phyloP scores from a whole-genome alignment of 2,888 invertebrate genomes.

The Tinea semifulvella region DNA sequence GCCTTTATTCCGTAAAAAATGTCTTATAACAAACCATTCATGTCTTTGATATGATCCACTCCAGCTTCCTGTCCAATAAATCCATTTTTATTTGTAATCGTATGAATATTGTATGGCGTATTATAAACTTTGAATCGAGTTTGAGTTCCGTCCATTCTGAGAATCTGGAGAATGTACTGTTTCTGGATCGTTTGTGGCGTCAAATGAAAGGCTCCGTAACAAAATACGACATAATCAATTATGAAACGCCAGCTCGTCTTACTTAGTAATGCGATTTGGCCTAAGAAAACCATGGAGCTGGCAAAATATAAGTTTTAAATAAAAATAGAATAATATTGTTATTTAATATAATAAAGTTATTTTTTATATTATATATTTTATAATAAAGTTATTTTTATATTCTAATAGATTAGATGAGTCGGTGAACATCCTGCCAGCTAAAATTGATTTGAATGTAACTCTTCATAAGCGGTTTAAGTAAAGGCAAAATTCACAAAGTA shows the following conservation, averaged over 20 bases:
- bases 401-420: no score
- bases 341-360: not conserved
- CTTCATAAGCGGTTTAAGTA: no score
- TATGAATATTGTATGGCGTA: conserved; percentile 6
- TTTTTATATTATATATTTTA: not conserved
- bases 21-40: no score
- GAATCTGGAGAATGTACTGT: conserved; percentile 1
- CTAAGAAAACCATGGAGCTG: conserved; percentile 36
- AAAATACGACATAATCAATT: conserved; percentile 58
- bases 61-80: not conserved
- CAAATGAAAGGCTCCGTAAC: conserved; percentile 31
- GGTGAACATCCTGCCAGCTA: no score
- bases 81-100: not conserved
- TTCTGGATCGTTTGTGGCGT: conserved; percentile 1
- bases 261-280: conserved; percentile 49
- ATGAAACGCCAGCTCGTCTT: conserved; percentile 45
- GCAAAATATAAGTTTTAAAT: no score
- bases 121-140: not conserved
- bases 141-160: conserved; percentile 1
- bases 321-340: not conserved
- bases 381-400: not conserved
- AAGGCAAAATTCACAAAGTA: no score
- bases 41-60: no score
- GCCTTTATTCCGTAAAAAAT: no score
- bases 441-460: no score